phyloP scores from a whole-genome alignment of 1,140 invertebrate species.

The Zaprionus camerounensis region DNA sequence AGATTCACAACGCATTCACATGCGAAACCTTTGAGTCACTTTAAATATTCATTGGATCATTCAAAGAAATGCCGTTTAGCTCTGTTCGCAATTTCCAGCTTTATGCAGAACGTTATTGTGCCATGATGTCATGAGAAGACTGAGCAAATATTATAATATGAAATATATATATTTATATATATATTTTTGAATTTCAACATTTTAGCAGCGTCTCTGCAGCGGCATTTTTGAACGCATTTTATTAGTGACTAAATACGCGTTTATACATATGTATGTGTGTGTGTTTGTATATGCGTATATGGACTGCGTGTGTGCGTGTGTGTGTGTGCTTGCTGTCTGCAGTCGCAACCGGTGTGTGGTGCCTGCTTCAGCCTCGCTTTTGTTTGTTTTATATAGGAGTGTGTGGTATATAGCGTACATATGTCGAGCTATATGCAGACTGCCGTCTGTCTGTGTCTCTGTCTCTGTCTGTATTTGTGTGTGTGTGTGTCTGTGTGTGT shows the following conservation, averaged over 20 bases:
- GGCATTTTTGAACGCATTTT: constrained; percentile 75
- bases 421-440: constrained; percentile 40
- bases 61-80: constrained; percentile 66
- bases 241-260: constrained; percentile 54
- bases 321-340: constrained; percentile 54
- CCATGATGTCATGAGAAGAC: constrained; percentile 69
- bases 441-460: constrained; percentile 24
- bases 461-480: constrained; percentile 15
- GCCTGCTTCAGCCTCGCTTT: constrained; percentile 53
- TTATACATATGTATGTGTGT: constrained; percentile 15
- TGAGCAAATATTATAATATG: constrained; percentile 4
- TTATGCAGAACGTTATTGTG: constrained; percentile 50
- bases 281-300: constrained; percentile 9
- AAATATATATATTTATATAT: constrained; percentile 14
- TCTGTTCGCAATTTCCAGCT: constrained; percentile 23
- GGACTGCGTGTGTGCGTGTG: constrained; percentile 3
- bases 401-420: constrained; percentile 58
- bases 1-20: constrained; percentile 31
- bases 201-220: constrained; percentile 59
- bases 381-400: constrained; percentile 58
- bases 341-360: constrained; percentile 74
- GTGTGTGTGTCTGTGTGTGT: constrained; percentile 25
- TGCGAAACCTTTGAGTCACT: constrained; percentile 53
- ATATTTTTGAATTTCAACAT: constrained; percentile 24
- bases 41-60: constrained; percentile 46